Base-by-base conservation (phyloP, 2,113 vertebrate genomes). In the Ageneiosus marmoratus region DNA sequence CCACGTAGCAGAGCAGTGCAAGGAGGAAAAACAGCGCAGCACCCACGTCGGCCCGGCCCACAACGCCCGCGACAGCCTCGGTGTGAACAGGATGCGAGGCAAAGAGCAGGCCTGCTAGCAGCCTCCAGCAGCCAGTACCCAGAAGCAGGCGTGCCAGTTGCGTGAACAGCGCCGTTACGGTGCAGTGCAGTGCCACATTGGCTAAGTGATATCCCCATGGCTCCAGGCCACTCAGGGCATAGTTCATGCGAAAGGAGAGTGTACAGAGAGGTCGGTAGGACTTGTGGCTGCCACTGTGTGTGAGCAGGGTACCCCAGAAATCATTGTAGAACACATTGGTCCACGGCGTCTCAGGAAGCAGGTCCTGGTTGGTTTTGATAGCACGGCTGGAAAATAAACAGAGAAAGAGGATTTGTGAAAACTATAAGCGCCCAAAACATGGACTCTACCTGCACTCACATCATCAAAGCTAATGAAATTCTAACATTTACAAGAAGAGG, bases 301-400 rank as follows among this genome's bases (percentile, higher is more conserved):
- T 99, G 73, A 99, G 97, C 48, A 98, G 92, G 0, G 98, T 99
- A 24, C 98, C 98, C 98, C 98, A 99, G 83, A 99, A 99, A 90
- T 99, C 98, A 87, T 99, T 96, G 86, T 97, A 99, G 94, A 99
- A 99, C 90, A 99, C 95, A 77, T 98, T 97, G 5, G 90, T 96
- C 98, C 98, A 99, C 0, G 97, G 97, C 0, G 97, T 99, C 92
- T 99, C 98, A 0, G 97, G 96, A 50, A 99, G 95, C 80, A 99
- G 96, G 90, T 99, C 98, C 89, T 98, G 98, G 92, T 99, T 99
- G 79, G 97, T 98, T 94, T 98, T 99, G 95, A 99, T 99, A 70
- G 98, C 98, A 89, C 98, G 98, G 93, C 98, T 99, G 87, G 34
- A 91, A 89, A 93, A 87, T 90, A 76, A 88, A 55, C 90, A 46